Conservation (phyloP, 2,113 vertebrate species). For the Seriola quinqueradiata region DNA sequence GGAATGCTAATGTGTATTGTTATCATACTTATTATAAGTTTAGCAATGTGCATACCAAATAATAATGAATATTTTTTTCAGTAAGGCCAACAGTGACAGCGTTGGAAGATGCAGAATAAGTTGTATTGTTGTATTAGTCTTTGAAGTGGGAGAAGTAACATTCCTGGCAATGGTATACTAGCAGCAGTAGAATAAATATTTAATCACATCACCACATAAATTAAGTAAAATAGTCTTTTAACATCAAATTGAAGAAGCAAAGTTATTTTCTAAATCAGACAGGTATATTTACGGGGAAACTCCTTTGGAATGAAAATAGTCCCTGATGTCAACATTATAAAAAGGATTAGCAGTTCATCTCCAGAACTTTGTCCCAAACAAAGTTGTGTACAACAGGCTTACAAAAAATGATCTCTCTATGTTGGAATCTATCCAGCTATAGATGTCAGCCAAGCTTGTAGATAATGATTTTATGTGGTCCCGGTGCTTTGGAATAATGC, state of each 20-base stretch:
- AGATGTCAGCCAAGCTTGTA: constrained; percentile 57
- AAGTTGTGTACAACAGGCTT: neutral
- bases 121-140: neutral
- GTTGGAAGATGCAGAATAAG: neutral
- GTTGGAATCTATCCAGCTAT: constrained; percentile 51
- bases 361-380: constrained; percentile 5
- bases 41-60: neutral
- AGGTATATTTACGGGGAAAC: neutral
- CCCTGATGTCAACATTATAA: neutral
- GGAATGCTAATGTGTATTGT: neutral
- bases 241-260: neutral
- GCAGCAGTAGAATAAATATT: neutral
- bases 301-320: constrained; percentile 1
- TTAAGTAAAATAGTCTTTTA: neutral
- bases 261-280: neutral
- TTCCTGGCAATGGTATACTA: neutral
- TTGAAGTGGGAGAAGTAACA: neutral
- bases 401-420: constrained; percentile 16
- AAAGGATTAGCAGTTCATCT: constrained; percentile 4
- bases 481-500: constrained; percentile 67
- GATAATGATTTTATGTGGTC: constrained; percentile 60
- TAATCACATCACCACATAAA: neutral
- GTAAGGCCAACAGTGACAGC: neutral
- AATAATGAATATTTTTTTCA: neutral
- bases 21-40: no score